phyloP scores from a whole-genome alignment of 2,888 invertebrate species.

The Nezara viridula region DNA sequence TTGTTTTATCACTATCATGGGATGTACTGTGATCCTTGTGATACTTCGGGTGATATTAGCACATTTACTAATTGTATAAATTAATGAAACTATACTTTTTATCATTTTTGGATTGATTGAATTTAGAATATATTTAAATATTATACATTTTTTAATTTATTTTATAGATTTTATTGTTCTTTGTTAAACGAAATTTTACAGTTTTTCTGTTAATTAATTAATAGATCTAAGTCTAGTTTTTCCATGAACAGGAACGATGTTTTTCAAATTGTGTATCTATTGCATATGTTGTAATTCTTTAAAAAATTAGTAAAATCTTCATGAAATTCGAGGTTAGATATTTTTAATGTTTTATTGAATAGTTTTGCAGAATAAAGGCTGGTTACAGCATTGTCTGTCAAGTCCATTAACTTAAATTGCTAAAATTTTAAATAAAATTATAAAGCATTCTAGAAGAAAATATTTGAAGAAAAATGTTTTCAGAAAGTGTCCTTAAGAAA shows the following conservation, averaged over 20 bases:
- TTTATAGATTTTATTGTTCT: not conserved
- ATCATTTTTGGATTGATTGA: not conserved
- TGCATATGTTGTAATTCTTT: not conserved
- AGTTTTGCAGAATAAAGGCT: not conserved
- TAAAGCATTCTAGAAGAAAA: not conserved
- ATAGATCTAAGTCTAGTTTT: not conserved
- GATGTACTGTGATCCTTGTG: slow-evolving; percentile 41
- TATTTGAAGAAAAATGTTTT: slow-evolving; percentile 4
- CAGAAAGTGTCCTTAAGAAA: slow-evolving; percentile 21
- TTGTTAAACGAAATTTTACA: not conserved
- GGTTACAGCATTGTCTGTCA: not conserved
- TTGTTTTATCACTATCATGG: too few species aligned
- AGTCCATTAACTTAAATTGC: not conserved
- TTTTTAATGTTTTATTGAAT: not conserved
- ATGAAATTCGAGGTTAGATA: not conserved
- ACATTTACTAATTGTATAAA: slow-evolving; percentile 10
- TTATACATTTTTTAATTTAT: not conserved
- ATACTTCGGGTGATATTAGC: slow-evolving; percentile 53
- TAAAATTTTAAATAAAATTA: not conserved
- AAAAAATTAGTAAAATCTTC: not conserved
- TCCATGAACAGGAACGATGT: not conserved
- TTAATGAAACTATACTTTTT: not conserved
- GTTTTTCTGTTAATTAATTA: not conserved
- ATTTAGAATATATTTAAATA: not conserved
- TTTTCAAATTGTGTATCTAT: not conserved